Evolutionary conservation across 2,797 vertebrate species (phyloP).

Genomic region (Setipinna tenuifilis): DNA sequence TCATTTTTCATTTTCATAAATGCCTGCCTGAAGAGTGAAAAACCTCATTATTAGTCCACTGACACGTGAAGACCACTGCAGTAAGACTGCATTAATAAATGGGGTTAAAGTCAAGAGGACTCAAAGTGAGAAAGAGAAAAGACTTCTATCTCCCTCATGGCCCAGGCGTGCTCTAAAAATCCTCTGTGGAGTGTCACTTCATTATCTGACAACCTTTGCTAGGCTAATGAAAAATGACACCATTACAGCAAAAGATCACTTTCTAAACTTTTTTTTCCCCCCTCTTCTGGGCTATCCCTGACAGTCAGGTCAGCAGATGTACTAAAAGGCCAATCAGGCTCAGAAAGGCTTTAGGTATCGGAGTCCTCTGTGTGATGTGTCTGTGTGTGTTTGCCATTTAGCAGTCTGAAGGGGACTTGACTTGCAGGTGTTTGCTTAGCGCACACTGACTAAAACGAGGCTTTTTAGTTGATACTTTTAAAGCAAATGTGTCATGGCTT

Average conservation of each 20-base stretch:
- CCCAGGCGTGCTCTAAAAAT: background rate
- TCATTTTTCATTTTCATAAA: background rate
- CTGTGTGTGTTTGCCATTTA: background rate
- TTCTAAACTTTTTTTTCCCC: background rate
- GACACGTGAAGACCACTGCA: background rate
- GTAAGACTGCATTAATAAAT: background rate
- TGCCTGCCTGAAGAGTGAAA: background rate
- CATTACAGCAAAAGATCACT: background rate
- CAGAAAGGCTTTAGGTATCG: background rate
- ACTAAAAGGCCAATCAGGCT: background rate
- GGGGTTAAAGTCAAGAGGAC: background rate
- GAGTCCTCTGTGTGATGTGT: constrained; percentile 5
- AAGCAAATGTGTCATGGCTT: background rate
- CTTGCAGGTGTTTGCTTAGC: background rate
- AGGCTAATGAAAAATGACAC: constrained; percentile 8
- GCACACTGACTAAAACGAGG: background rate
- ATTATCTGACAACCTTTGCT: background rate
- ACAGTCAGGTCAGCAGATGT: background rate
- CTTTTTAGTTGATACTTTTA: background rate
- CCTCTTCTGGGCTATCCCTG: background rate
- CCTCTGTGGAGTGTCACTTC: background rate
- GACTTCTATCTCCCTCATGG: background rate
- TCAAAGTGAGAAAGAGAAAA: background rate
- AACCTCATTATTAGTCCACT: background rate
- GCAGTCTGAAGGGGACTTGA: background rate